Conservation (phyloP, 1,140 invertebrate genomes). For the Scylla paramamosain region DNA sequence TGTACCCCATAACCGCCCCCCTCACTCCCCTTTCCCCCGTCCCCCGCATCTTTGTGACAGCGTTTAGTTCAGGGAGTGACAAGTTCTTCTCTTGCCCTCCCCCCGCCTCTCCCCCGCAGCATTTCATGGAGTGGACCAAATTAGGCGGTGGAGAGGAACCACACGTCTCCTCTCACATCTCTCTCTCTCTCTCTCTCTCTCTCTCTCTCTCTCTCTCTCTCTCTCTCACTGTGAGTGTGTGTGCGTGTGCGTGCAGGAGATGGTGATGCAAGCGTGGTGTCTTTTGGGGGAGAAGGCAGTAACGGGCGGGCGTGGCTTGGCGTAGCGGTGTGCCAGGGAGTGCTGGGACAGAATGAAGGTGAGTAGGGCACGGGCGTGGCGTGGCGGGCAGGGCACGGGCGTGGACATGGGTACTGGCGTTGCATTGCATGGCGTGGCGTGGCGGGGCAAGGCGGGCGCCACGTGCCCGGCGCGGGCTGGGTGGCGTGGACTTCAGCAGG, state of each 20-base stretch:
- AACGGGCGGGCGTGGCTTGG: no score
- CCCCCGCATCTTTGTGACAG: not conserved
- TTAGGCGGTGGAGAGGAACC: not conserved
- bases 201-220: not conserved
- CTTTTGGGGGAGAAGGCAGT: no score
- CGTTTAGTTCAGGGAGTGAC: not conserved
- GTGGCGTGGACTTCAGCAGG: not conserved
- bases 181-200: not conserved
- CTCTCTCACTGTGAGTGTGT: not conserved
- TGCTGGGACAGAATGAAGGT: not conserved
- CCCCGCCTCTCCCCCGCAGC: not conserved
- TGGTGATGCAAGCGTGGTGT: no score
- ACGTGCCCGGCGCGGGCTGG: no score
- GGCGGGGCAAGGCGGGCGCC: not conserved
- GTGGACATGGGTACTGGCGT: no score
- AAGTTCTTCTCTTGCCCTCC: not conserved
- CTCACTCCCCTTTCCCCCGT: not conserved
- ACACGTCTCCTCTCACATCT: not conserved
- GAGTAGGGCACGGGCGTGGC: not conserved
- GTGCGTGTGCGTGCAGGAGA: not conserved
- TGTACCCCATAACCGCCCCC: not conserved
- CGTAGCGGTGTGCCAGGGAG: not conserved
- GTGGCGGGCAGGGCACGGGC: not conserved
- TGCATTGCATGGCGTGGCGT: not conserved
- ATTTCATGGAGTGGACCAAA: conserved; percentile 12